These are phyloP conservation scores for Simalia tracyae DNA, from an alignment of 2,797 vertebrate genomes.

Conservation along the genomic window DNA sequence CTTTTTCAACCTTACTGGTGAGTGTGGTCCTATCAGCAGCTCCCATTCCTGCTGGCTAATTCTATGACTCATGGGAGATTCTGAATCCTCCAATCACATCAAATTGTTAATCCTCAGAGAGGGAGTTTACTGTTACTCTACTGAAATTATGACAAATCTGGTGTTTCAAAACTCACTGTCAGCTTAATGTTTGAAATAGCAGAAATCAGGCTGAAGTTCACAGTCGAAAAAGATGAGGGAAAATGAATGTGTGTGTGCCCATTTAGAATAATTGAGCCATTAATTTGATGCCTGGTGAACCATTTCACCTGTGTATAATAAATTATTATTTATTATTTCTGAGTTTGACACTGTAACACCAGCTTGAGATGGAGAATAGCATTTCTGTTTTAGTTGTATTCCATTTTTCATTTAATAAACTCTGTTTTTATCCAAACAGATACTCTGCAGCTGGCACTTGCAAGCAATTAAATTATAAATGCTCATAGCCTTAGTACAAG, in stretches of 20 bases:
- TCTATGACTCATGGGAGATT: not conserved
- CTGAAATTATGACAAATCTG: not conserved
- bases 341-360: not conserved
- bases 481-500: not conserved
- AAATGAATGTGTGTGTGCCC: not conserved
- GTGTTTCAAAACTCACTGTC: not conserved
- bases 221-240: not conserved
- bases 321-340: not conserved
- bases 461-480: not conserved
- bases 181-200: not conserved
- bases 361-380: not conserved
- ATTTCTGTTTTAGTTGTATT: not conserved
- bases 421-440: conserved; percentile 7
- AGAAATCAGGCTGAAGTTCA: not conserved
- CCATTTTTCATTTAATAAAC: not conserved
- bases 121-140: not conserved
- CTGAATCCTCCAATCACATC: not conserved
- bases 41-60: no score
- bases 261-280: not conserved
- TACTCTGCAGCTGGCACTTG: not conserved
- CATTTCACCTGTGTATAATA: not conserved
- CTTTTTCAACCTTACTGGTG: not conserved
- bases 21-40: not conserved
- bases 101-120: not conserved
- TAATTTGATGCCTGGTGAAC: not conserved